phyloP scores from a whole-genome alignment of 2,888 invertebrate species.

The Latrodectus elegans region DNA sequence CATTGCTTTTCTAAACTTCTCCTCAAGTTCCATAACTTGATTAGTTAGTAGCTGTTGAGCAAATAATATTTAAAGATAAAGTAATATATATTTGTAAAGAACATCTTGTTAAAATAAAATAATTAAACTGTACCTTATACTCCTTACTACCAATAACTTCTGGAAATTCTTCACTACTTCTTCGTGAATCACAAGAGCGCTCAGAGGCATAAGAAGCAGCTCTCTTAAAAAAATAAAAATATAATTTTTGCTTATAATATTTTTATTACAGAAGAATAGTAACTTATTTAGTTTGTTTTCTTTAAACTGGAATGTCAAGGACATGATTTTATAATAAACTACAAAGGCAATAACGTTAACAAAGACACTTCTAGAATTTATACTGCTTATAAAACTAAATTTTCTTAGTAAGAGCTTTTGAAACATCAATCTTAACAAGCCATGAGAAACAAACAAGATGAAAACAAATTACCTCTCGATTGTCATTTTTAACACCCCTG shows the following conservation, averaged over 20 bases:
- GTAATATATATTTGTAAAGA: background rate
- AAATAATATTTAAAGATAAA: slow-evolving; percentile 1
- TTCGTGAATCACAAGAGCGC: slow-evolving; percentile 82
- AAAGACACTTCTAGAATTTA: no score
- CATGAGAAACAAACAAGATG: background rate
- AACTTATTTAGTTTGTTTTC: no score
- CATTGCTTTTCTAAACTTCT: slow-evolving; percentile 99
- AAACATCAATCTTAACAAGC: no score
- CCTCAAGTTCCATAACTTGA: slow-evolving; percentile 94
- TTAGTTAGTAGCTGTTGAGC: slow-evolving; percentile 73
- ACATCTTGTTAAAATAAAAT: slow-evolving; percentile 3
- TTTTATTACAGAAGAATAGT: no score
- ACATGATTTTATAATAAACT: no score
- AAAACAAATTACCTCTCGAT: slow-evolving; percentile 24
- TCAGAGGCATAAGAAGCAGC: slow-evolving; percentile 71
- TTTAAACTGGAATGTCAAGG: no score
- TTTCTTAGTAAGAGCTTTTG: no score
- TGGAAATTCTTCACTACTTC: slow-evolving; percentile 93
- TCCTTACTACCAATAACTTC: slow-evolving; percentile 76
- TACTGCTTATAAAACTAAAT: no score
- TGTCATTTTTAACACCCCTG: slow-evolving; percentile 56
- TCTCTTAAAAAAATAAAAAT: slow-evolving; percentile 12
- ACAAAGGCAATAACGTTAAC: no score
- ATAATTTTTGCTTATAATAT: no score
- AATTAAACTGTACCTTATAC: slow-evolving; percentile 43